Evolutionary conservation across 2,888 invertebrate species (phyloP).

Genomic region (Linnaemya vulpina): DNA sequence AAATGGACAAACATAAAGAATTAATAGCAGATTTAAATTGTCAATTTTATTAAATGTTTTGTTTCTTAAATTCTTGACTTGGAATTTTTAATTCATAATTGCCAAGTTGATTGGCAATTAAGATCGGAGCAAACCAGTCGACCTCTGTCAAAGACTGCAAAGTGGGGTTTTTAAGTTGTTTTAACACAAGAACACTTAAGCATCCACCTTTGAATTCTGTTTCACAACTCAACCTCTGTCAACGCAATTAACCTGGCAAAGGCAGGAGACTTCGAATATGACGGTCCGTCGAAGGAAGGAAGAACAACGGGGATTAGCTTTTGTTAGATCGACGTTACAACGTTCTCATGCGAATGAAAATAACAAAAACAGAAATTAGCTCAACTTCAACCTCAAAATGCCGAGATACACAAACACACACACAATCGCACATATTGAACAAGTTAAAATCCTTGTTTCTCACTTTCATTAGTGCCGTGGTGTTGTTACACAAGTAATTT

Average conservation of each 20-base stretch:
- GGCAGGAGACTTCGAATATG: conserved; percentile 47
- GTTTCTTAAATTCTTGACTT: not conserved
- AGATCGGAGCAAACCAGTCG: not conserved
- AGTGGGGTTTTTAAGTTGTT: not conserved
- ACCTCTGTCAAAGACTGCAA: conserved; percentile 1
- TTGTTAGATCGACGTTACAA: conserved; percentile 20
- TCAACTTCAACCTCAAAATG: conserved; percentile 60
- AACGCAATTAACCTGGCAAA: conserved; percentile 66
- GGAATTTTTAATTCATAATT: not conserved
- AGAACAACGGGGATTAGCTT: conserved; percentile 49
- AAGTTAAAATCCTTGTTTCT: conserved; percentile 19
- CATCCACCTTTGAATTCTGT: conserved; percentile 12
- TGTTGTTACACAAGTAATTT: conserved; percentile 70
- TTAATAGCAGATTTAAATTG: too few species aligned
- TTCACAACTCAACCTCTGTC: conserved; percentile 71
- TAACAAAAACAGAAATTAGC: conserved; percentile 44
- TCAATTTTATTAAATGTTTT: not conserved
- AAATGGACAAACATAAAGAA: too few species aligned
- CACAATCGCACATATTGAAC: not conserved
- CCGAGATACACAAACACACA: conserved; percentile 3
- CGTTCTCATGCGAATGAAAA: conserved; percentile 17
- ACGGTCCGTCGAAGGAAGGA: conserved; percentile 60
- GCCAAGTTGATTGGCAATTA: not conserved
- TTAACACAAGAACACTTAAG: conserved; percentile 29
- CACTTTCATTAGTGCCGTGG: conserved; percentile 3